Evolutionary conservation across 2,797 vertebrate genomes (phyloP).

Genomic region (Takifugu ocellatus): DNA sequence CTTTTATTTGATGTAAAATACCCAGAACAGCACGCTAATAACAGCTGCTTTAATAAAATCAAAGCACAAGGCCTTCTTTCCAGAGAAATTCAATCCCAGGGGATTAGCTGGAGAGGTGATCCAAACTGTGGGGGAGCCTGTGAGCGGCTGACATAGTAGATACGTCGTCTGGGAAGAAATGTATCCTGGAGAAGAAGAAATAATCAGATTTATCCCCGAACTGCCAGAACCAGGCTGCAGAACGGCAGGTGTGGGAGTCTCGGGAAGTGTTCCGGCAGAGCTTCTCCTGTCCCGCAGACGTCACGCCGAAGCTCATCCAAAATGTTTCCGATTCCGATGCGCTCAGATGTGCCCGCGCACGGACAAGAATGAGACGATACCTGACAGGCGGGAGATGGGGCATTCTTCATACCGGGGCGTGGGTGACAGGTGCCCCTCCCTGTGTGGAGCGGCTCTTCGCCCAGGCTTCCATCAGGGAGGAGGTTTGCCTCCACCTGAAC

Average conservation of each 20-base stretch:
- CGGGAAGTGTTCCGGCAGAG: constrained; percentile 18
- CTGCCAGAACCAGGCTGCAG: background rate
- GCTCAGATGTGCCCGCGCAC: background rate
- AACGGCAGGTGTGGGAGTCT: constrained; percentile 16
- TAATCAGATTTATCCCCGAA: background rate
- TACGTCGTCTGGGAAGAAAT: constrained; percentile 4
- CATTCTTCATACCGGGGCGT: no score
- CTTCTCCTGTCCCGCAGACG: constrained; percentile 14
- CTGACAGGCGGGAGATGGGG: constrained; percentile 1
- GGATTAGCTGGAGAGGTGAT: background rate
- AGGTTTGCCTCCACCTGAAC: constrained; percentile 23
- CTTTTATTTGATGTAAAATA: background rate
- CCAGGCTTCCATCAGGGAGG: constrained; percentile 11
- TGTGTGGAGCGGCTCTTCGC: background rate
- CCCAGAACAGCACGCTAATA: background rate
- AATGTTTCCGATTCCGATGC: constrained; percentile 11
- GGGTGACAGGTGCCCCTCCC: constrained; percentile 4
- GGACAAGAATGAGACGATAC: background rate
- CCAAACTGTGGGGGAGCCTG: constrained; percentile 1
- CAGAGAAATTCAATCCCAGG: constrained; percentile 3
- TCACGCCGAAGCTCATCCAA: constrained; percentile 2
- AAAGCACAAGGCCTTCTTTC: background rate
- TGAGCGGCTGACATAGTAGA: background rate
- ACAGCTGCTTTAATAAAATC: background rate
- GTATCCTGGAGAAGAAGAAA: constrained; percentile 1